Evolutionary conservation across 2,113 vertebrate genomes (phyloP).

Genomic region (Ictalurus punctatus): DNA sequence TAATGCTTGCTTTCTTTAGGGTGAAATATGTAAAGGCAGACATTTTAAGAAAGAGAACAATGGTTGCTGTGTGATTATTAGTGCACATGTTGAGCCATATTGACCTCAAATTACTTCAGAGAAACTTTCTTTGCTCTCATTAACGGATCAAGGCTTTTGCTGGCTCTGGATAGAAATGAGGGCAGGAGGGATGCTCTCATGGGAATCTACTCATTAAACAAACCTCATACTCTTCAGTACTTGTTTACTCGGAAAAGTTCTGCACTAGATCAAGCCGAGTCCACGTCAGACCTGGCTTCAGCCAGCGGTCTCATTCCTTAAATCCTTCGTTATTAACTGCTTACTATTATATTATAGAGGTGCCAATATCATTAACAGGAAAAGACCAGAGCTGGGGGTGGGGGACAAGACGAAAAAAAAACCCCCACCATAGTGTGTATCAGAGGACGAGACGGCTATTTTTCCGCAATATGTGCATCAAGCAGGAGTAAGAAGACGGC

Average conservation of each 20-base stretch:
- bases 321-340: not conserved
- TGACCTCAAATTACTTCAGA: constrained; percentile 5
- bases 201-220: not conserved
- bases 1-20: not conserved
- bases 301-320: not conserved
- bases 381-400: too few relatives aligned
- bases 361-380: not conserved
- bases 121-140: constrained; percentile 18
- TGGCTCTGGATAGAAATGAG: constrained; percentile 15
- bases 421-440: too few relatives aligned
- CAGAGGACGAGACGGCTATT: not conserved
- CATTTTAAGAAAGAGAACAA: not conserved
- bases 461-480: not conserved
- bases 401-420: not conserved
- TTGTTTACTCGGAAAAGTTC: constrained; percentile 8
- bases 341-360: not conserved
- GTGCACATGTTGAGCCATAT: not conserved
- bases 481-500: not conserved
- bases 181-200: not conserved
- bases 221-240: not conserved
- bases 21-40: not conserved
- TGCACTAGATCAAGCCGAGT: not conserved
- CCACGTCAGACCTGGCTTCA: not conserved
- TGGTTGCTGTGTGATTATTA: not conserved
- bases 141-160: constrained; percentile 38